Percentiles rank a stretch among this genome's conserved stretches.
Evolutionary conservation across 2,797 vertebrate genomes (phyloP).

Genomic region (Catharus ustulatus): DNA sequence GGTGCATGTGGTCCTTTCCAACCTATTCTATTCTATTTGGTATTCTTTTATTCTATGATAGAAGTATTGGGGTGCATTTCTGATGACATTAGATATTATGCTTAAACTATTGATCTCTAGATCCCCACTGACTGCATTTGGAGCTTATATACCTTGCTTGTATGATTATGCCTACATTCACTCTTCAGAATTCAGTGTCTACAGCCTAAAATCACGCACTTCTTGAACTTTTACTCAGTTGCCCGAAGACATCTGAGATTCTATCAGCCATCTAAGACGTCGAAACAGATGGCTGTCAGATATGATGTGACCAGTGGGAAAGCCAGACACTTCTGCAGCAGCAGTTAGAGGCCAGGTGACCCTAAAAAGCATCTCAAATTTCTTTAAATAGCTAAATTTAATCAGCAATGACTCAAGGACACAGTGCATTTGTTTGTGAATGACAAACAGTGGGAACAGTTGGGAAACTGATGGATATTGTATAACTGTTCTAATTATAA

Average conservation of each 20-base stretch:
- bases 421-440: background rate
- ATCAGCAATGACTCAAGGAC: background rate
- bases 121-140: background rate
- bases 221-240: background rate
- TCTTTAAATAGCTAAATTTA: background rate
- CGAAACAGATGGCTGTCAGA: background rate
- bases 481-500: background rate
- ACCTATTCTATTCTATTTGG: too few species aligned
- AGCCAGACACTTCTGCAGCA: background rate
- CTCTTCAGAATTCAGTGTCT: background rate
- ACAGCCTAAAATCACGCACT: background rate
- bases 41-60: background rate
- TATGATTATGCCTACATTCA: background rate
- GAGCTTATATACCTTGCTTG: background rate
- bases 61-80: background rate
- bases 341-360: background rate
- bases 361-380: background rate
- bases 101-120: background rate
- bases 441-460: background rate
- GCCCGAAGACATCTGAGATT: background rate
- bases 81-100: background rate
- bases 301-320: background rate
- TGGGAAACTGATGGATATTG: background rate
- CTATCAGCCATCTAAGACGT: background rate
- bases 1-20: background rate